Conservation (phyloP, 2,113 vertebrate species). For the Prietella phreatophila region DNA sequence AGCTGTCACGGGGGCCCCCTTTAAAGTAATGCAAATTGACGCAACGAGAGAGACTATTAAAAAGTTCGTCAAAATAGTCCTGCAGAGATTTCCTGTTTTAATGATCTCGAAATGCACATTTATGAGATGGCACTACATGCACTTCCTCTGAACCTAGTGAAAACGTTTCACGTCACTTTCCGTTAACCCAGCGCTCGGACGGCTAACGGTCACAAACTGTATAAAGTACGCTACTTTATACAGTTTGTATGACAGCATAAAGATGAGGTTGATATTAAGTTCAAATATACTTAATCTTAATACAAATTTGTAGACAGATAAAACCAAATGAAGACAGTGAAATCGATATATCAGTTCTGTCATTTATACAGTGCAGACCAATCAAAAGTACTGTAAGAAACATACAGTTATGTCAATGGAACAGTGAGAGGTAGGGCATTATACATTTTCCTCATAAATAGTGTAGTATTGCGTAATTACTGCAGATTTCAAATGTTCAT, state of each 20-base stretch:
- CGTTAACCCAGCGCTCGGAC: conserved; percentile 6
- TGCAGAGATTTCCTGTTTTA: conserved; percentile 50
- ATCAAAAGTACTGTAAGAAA: background rate
- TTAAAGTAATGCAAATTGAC: conserved; percentile 69
- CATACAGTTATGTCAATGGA: background rate
- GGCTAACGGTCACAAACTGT: background rate
- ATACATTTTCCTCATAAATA: background rate
- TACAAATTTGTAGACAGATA: background rate
- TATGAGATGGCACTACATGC: conserved; percentile 29
- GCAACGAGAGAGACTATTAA: conserved; percentile 84
- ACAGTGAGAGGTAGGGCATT: background rate
- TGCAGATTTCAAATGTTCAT: background rate
- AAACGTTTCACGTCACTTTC: conserved; percentile 41
- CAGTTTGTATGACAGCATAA: too few relatives aligned
- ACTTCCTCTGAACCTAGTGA: conserved; percentile 51
- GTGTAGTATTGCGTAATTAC: background rate
- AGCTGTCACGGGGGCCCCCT: conserved; percentile 23
- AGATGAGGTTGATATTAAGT: background rate
- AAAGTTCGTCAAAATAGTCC: conserved; percentile 85
- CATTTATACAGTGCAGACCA: background rate
- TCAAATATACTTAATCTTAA: background rate
- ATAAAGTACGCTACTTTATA: conserved; percentile 10
- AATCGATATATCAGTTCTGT: background rate
- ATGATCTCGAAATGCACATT: conserved; percentile 32
- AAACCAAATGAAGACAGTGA: background rate